Percentiles rank a stretch among this genome's conserved stretches.
Evolutionary conservation across 1,140 invertebrate genomes (phyloP).

Genomic region (Dreissena rostriformis): DNA sequence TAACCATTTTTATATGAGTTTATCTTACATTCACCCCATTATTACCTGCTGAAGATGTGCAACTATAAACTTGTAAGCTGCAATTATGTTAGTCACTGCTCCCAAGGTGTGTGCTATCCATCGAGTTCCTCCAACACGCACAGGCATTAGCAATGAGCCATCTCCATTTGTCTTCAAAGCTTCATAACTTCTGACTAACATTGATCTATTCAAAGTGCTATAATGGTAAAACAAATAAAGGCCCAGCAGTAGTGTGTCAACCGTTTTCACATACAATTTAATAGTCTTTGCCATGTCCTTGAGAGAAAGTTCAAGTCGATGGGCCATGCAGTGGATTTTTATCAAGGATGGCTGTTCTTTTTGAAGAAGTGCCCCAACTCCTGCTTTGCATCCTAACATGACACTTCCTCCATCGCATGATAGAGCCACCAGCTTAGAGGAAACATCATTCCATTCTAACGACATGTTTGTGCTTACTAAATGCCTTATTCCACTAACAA

Average conservation of each 20-base stretch:
- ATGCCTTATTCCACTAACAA: conserved; percentile 8
- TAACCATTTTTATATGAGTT: no score
- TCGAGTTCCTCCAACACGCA: conserved; percentile 13
- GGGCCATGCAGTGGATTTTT: conserved; percentile 46
- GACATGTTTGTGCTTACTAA: conserved; percentile 1
- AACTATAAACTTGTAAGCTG: conserved; percentile 33
- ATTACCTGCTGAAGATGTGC: conserved; percentile 25
- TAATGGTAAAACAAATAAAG: conserved; percentile 59
- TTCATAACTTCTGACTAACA: conserved; percentile 5
- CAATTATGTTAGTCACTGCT: conserved; percentile 6
- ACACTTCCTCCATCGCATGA: conserved; percentile 51
- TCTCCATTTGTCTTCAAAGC: conserved; percentile 18
- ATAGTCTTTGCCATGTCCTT: conserved; percentile 24
- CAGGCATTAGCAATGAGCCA: conserved; percentile 9
- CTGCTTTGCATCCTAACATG: conserved; percentile 5
- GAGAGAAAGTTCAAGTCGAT: conserved; percentile 41
- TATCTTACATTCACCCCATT: background rate
- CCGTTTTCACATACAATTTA: conserved; percentile 39
- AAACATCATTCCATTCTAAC: background rate
- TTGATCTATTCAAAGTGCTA: conserved; percentile 35
- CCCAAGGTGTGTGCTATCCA: conserved; percentile 33
- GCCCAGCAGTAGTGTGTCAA: conserved; percentile 28
- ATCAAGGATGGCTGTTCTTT: conserved; percentile 39
- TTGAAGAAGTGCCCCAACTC: conserved; percentile 30
- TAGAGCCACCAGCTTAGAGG: conserved; percentile 14